Base-by-base conservation (phyloP, 2,888 invertebrate genomes). In the Dexiosoma caninum region DNA sequence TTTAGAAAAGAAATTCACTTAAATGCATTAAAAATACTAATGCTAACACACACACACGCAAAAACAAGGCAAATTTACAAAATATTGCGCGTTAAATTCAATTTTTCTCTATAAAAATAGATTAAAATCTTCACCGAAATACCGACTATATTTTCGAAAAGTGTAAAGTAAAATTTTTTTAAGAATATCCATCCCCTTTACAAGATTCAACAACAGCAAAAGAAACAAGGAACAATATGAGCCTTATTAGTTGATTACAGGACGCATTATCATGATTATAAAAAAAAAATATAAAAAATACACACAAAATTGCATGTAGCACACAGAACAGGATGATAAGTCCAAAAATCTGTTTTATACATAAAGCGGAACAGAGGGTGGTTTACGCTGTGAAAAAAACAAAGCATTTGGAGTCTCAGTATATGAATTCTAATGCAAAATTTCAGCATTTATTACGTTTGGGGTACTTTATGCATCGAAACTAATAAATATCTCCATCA, bases 221-320 rank as follows among this genome's bases (percentile, higher is more conserved):
- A 35, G 16, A 5, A 62, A 16, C 32, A 62, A 16, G 51, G 35
- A 75, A 75, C 78, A 81, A 84, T 85, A 86, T 86, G 86, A 86
- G 86, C 87, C 89, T 90, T 90, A 90, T 90, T 90, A 90, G 90
- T 90, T 90, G 90, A 90, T 90, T 90, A 90, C 90, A 90, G 90
- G 89, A 90, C 90, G 87, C 89, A 90, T 90, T 90, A 90, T 90
- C 89, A 86, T 90, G 90, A 90, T 90, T 90, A 90, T 90, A 87
- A 87, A 86, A 87, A 88, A 87, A 84, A 80, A 82, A 67, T 67
- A 49, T 44, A 67, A 81, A 69, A 81, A 75, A 49, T 8, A 60
- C 27, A 51, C 37, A 49, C 40, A 60, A 51, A 71, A 60, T 60
- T 51, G 51, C 71, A 71, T 82, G 78, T 71, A 80, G 51, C 71